Base-by-base conservation (phyloP, 2,797 vertebrate species). In the Rhynchotus rufescens region DNA sequence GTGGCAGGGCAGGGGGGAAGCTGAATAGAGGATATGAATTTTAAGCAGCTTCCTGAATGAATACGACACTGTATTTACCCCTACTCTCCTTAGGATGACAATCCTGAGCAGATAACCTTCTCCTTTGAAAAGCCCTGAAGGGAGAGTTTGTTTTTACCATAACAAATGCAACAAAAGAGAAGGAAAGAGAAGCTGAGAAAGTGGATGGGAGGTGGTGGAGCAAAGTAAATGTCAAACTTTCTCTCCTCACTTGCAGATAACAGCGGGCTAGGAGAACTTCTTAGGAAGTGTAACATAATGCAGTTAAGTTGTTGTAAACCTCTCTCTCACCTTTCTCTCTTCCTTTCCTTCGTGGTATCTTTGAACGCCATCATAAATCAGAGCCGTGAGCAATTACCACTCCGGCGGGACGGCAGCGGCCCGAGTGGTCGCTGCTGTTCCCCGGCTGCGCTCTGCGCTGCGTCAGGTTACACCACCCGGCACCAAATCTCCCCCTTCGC, bases 141-240 rank as follows among this genome's bases (percentile, higher is more conserved):
- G 51, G 59, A 84, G 72, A 74, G 71, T 83, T 91, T 83, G 73
- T 92, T 95, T 94, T 84, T 89, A 90, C 89, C 88, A 73, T 77
- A 86, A 79, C 88, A 92, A 94, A 89, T 59, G 60, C 81, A 90
- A 88, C 86, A 94, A 94, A 94, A 91, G 73, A 80, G 77, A 77
- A 77, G 88, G 91, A 80, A 45, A 88, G 38, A 15, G 69, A 92
- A 90, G 36, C 81, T 80, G 65, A 65, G 89, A 54, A 84, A 28
- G 34, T 62, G 28, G 34, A 61, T 34, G 59, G 34, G 30, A 7
- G 30, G 30, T 19, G 17, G 16, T 28, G 52, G 57, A 7, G 73
- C 83, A 94, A 96, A 95, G 94, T 94, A 94, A 94, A 93, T 94
- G 92, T 92, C 88, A 93, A 94, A 94, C 90, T 94, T 80, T 95